Conservation (phyloP, 2,888 invertebrate species). For the Lordiphosa fenestrarum region DNA sequence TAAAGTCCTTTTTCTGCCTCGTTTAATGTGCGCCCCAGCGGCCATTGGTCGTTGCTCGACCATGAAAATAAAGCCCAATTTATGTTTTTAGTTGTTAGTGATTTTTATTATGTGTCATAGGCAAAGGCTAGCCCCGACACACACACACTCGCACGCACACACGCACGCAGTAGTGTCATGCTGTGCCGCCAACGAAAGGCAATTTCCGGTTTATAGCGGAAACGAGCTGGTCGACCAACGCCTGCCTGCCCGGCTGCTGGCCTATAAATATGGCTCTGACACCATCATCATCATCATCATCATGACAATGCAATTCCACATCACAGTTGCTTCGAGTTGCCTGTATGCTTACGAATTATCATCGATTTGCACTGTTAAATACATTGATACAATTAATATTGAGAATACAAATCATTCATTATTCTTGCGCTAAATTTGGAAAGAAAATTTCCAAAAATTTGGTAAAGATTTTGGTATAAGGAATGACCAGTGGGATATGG, state of each 20-base stretch:
- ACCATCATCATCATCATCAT: constrained; percentile 29
- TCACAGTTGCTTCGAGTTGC: constrained; percentile 11
- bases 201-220: constrained; percentile 66
- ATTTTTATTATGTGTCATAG: constrained; percentile 73
- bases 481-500: no score
- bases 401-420: no score
- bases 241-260: constrained; percentile 13
- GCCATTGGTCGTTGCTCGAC: constrained; percentile 41
- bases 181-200: constrained; percentile 34
- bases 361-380: neutral
- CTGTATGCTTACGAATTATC: neutral
- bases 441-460: no score
- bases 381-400: no score
- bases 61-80: constrained; percentile 71
- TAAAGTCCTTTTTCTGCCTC: constrained; percentile 58
- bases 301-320: constrained; percentile 53
- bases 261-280: constrained; percentile 27
- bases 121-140: constrained; percentile 33
- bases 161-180: constrained; percentile 13
- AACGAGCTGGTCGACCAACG: constrained; percentile 39
- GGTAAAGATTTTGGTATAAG: no score
- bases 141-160: no score
- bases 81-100: constrained; percentile 72
- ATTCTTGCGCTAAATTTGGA: no score
- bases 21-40: constrained; percentile 41